Base-by-base conservation (phyloP, 2,888 invertebrate genomes). In the Dynastes maya region DNA sequence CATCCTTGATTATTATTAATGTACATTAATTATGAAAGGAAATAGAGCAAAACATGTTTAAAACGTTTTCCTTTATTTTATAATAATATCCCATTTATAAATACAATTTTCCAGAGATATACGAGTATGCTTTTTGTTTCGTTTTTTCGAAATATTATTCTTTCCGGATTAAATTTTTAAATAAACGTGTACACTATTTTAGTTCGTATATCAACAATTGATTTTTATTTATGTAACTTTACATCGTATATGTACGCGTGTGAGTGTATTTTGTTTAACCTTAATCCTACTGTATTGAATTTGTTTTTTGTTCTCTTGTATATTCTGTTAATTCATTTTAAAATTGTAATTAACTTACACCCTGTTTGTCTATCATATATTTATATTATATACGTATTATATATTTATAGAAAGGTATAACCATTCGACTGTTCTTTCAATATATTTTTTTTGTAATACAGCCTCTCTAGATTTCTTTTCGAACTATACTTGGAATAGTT, bases 351-450 rank as follows among this genome's bases (percentile, higher is more conserved):
- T 55, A 55, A 55, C 55, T 29, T 63, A 63, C 63, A 77, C 77
- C 77, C 77, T 77, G 77, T 77, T 32, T 71, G 71, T 71, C 71
- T 77, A 71, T 22, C n/a, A 55, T 55, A 55, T 55, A 55, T 55
- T 22, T 55, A 55, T 55, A 55, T 22, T 55, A 22, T 27, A 22
- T 45, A 45, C 45, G 45, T 45, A 45, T 5, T 16, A 16, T 55
- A 55, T 55, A 55, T 55, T 55, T 64, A 71, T 63, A 61, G 51
- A 70, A 63, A 67, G 63, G 61, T 51, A 63, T 71, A 53, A 63
- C 45, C 71, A 71, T 77, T 77, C 77, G 77, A 77, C 77, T 77
- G 71, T 71, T 71, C 77, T 77, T 64, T 77, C 27, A 49, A 29
- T 71, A 40, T 65, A 16, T 65, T 8, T 37, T 40, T 65, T 32